phyloP scores from a whole-genome alignment of 2,113 vertebrate species.

The Brachyhypopomus gauderio region DNA sequence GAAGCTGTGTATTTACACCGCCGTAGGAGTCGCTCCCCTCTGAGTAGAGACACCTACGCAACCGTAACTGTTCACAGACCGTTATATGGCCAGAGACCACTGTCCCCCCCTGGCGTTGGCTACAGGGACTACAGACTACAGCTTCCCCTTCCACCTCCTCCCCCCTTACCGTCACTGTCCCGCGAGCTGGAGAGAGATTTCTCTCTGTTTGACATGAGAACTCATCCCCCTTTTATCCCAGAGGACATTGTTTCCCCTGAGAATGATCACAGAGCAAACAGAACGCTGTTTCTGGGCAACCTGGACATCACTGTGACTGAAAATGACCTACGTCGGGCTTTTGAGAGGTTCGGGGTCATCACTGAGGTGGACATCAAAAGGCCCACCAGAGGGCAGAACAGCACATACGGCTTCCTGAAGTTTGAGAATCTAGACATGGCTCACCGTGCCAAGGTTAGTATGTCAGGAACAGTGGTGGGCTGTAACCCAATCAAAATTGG shows the following conservation, averaged over 20 bases:
- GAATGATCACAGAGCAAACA: constrained; percentile 93
- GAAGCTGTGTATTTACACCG: constrained; percentile 87
- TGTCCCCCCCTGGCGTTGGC: constrained; percentile 86
- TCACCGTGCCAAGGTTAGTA: constrained; percentile 92
- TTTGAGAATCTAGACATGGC: constrained; percentile 99
- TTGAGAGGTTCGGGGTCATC: constrained; percentile 93
- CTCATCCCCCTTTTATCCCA: constrained; percentile 86
- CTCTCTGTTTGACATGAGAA: constrained; percentile 86
- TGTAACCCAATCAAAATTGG: constrained; percentile 95
- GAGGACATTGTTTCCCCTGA: constrained; percentile 92
- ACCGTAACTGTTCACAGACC: constrained; percentile 76
- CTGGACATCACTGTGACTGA: constrained; percentile 92
- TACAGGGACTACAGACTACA: constrained; percentile 93
- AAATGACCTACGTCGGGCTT: constrained; percentile 86
- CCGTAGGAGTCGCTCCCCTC: constrained; percentile 87
- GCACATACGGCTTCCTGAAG: constrained; percentile 95
- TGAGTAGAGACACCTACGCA: constrained; percentile 83
- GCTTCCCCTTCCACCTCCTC: constrained; percentile 89
- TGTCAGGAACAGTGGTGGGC: constrained; percentile 95
- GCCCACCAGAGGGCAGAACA: constrained; percentile 86
- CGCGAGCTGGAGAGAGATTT: constrained; percentile 87
- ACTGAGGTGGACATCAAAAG: constrained; percentile 97
- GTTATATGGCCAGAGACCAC: constrained; percentile 79
- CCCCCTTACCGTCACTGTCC: constrained; percentile 74
- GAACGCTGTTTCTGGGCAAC: constrained; percentile 95